Percentiles rank a stretch among this genome's conserved stretches.
Evolutionary conservation across 2,113 vertebrate genomes (phyloP).

Genomic region (Promerops cafer): DNA sequence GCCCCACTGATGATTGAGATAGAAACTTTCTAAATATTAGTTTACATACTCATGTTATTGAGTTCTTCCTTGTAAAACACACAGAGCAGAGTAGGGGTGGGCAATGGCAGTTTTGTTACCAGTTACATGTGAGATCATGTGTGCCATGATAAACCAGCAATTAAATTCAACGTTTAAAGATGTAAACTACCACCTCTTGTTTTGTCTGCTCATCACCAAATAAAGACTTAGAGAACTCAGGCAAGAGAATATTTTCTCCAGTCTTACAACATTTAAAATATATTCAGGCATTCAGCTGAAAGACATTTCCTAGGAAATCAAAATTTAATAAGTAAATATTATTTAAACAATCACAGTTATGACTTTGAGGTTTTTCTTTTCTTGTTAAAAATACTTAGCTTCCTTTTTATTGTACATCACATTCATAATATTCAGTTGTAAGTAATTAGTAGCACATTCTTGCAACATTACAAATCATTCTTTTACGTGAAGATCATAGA

Average conservation of each 20-base stretch:
- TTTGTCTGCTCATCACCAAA: background rate
- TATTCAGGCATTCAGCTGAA: background rate
- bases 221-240: background rate
- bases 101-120: background rate
- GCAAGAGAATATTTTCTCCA: background rate
- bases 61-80: background rate
- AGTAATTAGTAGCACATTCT: background rate
- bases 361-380: background rate
- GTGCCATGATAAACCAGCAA: background rate
- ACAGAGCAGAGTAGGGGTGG: background rate
- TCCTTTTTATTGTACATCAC: background rate
- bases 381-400: background rate
- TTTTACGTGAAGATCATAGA: background rate
- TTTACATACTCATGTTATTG: background rate
- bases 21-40: background rate
- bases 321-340: background rate
- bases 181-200: background rate
- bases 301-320: background rate
- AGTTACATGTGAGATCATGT: background rate
- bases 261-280: background rate
- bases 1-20: background rate
- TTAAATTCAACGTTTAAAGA: background rate
- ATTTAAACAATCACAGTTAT: background rate
- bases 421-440: background rate
- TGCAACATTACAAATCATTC: background rate